Percentiles rank a stretch among this genome's conserved stretches.
Conservation (phyloP, 2,888 invertebrate genomes). For the Erebia aethiops region DNA sequence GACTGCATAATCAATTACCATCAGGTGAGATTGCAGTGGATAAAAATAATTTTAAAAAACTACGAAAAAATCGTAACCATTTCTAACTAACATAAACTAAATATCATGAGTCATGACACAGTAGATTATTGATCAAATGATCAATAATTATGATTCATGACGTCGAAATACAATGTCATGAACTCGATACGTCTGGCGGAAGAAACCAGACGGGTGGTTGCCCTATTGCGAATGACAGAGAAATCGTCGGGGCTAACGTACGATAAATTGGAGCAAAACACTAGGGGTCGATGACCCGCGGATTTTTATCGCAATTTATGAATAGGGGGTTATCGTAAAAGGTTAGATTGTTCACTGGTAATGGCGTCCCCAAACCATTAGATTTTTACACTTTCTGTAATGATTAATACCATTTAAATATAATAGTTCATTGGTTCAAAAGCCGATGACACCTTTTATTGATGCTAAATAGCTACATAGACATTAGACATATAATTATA, state of each 20-base stretch:
- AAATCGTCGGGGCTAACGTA: slow-evolving; percentile 57
- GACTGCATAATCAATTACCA: too few relatives aligned
- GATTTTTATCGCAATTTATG: slow-evolving; percentile 43
- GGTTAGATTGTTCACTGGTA: slow-evolving; percentile 40
- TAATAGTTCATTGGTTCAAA: background rate
- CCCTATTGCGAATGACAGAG: slow-evolving; percentile 43
- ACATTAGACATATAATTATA: too few relatives aligned
- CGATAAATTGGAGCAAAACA: slow-evolving; percentile 59
- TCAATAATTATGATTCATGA: background rate
- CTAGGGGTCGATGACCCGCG: slow-evolving; percentile 47
- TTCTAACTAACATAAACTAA: background rate
- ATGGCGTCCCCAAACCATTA: background rate
- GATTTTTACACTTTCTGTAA: background rate
- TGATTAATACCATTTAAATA: background rate
- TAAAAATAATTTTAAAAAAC: too few relatives aligned
- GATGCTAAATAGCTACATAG: too few relatives aligned
- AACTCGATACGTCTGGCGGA: slow-evolving; percentile 6
- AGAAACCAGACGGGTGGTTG: slow-evolving; percentile 17
- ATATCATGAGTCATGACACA: slow-evolving; percentile 4
- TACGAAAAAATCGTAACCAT: too few relatives aligned
- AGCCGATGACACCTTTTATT: background rate
- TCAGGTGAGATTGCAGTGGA: too few relatives aligned
- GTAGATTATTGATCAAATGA: background rate
- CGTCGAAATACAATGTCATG: slow-evolving; percentile 3
- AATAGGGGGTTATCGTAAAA: slow-evolving; percentile 47